These are phyloP conservation scores for Lepidostoma basale DNA, from an alignment of 1,140 invertebrate species.

Conservation along the genomic window DNA sequence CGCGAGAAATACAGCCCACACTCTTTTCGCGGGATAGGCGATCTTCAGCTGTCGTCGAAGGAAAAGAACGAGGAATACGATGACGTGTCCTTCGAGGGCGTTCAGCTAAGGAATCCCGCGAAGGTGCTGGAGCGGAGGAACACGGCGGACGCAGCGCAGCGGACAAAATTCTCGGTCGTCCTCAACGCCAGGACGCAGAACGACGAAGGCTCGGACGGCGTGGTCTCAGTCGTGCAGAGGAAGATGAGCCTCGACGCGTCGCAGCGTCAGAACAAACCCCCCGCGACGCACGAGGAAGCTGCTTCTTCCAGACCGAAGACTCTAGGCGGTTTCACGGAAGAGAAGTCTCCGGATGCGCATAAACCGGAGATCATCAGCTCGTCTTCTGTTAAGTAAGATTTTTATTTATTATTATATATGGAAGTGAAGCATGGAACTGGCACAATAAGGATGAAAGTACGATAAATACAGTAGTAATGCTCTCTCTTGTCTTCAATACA, in stretches of 20 bases:
- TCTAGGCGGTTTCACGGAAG: conserved; percentile 28
- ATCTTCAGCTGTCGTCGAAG: conserved; percentile 50
- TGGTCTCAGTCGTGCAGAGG: conserved; percentile 30
- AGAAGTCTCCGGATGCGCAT: not conserved
- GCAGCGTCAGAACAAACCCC: not conserved
- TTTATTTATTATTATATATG: not conserved
- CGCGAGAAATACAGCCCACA: conserved; percentile 87
- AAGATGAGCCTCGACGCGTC: conserved; percentile 35
- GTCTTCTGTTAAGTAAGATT: not conserved
- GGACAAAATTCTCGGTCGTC: conserved; percentile 52
- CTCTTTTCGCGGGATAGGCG: conserved; percentile 72
- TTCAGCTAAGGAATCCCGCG: conserved; percentile 45
- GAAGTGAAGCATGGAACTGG: too few species aligned
- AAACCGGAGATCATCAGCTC: conserved; percentile 2
- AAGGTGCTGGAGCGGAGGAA: conserved; percentile 57
- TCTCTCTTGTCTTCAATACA: too few species aligned
- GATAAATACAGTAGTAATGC: too few species aligned
- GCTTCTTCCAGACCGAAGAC: conserved; percentile 33
- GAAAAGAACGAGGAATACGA: conserved; percentile 48
- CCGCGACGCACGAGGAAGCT: not conserved
- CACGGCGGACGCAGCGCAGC: conserved; percentile 57
- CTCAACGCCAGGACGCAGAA: not conserved
- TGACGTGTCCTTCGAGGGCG: conserved; percentile 48
- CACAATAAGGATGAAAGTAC: too few species aligned
- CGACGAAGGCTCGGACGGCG: not conserved